Evolutionary conservation across 2,888 invertebrate species (phyloP).

Genomic region (Agrenia bidenticulata): DNA sequence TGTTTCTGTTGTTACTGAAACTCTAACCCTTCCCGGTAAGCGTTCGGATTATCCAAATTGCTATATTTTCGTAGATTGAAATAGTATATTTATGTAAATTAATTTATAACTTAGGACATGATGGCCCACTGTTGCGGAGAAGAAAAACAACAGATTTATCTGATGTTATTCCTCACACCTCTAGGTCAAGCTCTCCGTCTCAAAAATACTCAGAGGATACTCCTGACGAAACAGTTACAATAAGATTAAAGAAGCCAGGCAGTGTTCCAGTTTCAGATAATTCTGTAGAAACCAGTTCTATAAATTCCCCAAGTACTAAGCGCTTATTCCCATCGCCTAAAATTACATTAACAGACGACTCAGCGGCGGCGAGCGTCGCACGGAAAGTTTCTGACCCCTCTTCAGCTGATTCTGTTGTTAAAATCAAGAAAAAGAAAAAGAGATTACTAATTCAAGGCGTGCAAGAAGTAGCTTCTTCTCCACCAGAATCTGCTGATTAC

Average conservation of each 20-base stretch:
- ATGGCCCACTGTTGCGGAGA: constrained; percentile 39
- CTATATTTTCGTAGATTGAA: not conserved
- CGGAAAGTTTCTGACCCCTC: constrained; percentile 8
- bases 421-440: constrained; percentile 50
- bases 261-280: constrained; percentile 13
- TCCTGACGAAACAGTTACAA: constrained; percentile 43
- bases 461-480: constrained; percentile 54
- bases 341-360: not conserved
- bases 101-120: constrained; percentile 7
- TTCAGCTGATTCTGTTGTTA: constrained; percentile 23
- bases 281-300: not conserved
- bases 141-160: constrained; percentile 51
- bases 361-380: not conserved
- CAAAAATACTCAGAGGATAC: not conserved
- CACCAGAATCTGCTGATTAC: constrained; percentile 41
- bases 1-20: constrained; percentile 17
- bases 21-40: constrained; percentile 17
- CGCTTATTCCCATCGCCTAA: not conserved
- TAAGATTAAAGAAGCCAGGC: constrained; percentile 29
- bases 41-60: not conserved
- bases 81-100: not conserved
- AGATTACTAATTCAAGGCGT: constrained; percentile 55
- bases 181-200: not conserved
- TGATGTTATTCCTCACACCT: constrained; percentile 25
- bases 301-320: not conserved